Evolutionary conservation across 2,113 vertebrate genomes (phyloP).

Genomic region (Otocyon megalotis): DNA sequence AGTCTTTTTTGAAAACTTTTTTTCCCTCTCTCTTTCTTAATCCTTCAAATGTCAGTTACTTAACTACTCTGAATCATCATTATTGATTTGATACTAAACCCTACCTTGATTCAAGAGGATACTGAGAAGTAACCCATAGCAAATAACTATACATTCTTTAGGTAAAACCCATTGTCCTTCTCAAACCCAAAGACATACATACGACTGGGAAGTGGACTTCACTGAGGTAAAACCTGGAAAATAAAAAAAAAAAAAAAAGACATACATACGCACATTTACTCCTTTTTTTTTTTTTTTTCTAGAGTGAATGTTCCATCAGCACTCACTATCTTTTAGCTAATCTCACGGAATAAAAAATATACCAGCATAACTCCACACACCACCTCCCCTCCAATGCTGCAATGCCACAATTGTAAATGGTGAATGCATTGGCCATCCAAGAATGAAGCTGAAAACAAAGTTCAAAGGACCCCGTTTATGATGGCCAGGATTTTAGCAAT

Average conservation of each 20-base stretch:
- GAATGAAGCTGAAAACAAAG: neutral
- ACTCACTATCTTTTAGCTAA: constrained; percentile 29
- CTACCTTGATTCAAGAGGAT: neutral
- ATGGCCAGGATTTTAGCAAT: constrained; percentile 30
- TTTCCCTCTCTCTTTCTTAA: neutral
- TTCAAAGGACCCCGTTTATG: neutral
- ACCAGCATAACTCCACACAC: neutral
- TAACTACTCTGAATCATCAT: neutral
- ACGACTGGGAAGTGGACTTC: no score
- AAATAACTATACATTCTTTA: constrained; percentile 4
- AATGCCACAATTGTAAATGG: neutral
- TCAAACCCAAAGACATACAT: neutral
- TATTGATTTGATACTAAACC: neutral
- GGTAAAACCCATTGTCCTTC: neutral
- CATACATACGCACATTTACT: accelerated
- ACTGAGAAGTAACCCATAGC: neutral
- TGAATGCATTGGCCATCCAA: neutral
- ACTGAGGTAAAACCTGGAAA: no score
- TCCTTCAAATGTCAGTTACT: neutral
- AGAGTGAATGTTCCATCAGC: neutral
- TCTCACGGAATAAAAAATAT: neutral
- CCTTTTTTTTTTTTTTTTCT: neutral
- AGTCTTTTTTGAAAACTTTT: neutral
- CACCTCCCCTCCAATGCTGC: neutral
- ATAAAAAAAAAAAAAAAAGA: no score